Base-by-base conservation (phyloP, 2,797 vertebrate species). In the Zenarchopterus dispar region DNA sequence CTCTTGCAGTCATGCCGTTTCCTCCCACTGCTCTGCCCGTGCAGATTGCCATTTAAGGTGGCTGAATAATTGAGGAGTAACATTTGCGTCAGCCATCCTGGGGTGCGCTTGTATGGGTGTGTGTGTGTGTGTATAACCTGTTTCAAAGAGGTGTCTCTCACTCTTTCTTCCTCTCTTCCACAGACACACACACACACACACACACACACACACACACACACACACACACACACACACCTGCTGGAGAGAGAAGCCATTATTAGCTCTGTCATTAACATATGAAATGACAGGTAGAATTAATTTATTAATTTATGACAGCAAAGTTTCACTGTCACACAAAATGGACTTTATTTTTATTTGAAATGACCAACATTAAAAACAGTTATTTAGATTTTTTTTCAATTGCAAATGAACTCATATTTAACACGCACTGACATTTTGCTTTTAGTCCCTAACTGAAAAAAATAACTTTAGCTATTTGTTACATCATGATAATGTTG, bases 61-160 rank as follows among this genome's bases (percentile, higher is more conserved):
- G 66, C 13, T 91, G 80, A 91, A 91, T 91, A 82, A 91, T 91
- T 91, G 82, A 91, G 80, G 73, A 85, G 77, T 89, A 89, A 81
- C 89, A 91, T 91, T 91, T 91, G 67, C 62, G 60, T 73, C 80
- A 84, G 79, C 64, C 75, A 5, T 82, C 90, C 84, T 76, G 76
- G 55, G 3, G 88, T 70, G 81, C 51, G 64, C 44, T 62, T 51
- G 66, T 54, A 75, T 70, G 75, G 69, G 75, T 69, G 72, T 62
- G 67, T 69, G 74, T 55, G 73, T 69, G 73, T 77, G 77, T 78
- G 69, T 62, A 63, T 60, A 60, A 48, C 57, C 66, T 73, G 65
- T 77, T 66, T 52, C 26, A 56, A 76, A 26, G 47, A 66, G 49
- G 62, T n/a, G n/a, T n/a, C n/a, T n/a, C n/a, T n/a, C n/a, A n/a